phyloP scores from a whole-genome alignment of 1,140 invertebrate species.

The Meloidogyne hapla region DNA sequence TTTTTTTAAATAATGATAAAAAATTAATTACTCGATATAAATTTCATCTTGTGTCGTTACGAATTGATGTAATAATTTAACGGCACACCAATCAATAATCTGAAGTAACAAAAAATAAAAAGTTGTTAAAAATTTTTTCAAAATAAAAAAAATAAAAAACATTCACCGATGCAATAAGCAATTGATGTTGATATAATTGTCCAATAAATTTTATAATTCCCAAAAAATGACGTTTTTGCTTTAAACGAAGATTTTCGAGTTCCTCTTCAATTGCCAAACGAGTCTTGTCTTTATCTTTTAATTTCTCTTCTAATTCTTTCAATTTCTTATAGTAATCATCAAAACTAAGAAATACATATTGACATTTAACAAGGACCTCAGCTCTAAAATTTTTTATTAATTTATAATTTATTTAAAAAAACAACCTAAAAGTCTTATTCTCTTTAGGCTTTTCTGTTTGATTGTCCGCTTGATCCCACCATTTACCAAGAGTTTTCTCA shows the following conservation, averaged over 20 bases:
- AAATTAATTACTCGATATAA: slow-evolving; percentile 28
- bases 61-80: slow-evolving; percentile 35
- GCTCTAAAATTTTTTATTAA: slow-evolving; percentile 14
- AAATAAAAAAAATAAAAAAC: neutral
- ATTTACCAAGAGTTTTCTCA: too few relatives aligned
- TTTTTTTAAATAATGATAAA: neutral
- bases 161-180: slow-evolving; percentile 26
- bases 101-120: too few relatives aligned
- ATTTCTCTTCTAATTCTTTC: slow-evolving; percentile 12
- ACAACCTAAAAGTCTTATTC: too few relatives aligned
- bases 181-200: slow-evolving; percentile 31
- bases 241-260: slow-evolving; percentile 26
- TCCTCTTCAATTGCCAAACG: slow-evolving; percentile 12
- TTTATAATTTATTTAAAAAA: too few relatives aligned
- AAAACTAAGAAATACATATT: slow-evolving; percentile 50
- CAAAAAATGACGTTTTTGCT: slow-evolving; percentile 34
- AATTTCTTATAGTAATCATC: slow-evolving; percentile 25
- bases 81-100: slow-evolving; percentile 36
- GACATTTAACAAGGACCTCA: slow-evolving; percentile 38
- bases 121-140: too few relatives aligned
- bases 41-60: slow-evolving; percentile 32
- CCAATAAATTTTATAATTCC: slow-evolving; percentile 37
- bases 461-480: too few relatives aligned
- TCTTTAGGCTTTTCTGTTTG: too few relatives aligned
- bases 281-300: slow-evolving; percentile 6